Base-by-base conservation (phyloP, 2,797 vertebrate genomes). In the Cuculus canorus region DNA sequence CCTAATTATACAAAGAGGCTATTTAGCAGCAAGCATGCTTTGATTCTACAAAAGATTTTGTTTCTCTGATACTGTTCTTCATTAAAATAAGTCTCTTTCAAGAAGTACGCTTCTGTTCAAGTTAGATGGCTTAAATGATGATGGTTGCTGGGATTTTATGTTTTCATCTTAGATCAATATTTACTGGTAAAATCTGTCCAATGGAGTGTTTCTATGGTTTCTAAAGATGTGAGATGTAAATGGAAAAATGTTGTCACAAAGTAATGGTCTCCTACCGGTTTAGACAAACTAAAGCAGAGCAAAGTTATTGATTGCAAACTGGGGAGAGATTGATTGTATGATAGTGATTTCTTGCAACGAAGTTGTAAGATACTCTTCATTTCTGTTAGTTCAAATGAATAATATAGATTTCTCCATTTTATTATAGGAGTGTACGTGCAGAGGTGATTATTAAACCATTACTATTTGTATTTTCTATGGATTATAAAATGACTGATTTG, bases 321-420 rank as follows among this genome's bases (percentile, higher is more conserved):
- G 66, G 59, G 30, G 45, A 43, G 47, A 65, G 41, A 82, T 75
- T 76, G 71, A 78, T 60, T 85, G 33, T 35, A 30, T 37, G 37
- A 66, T 56, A 45, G 24, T 69, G 33, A 50, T 83, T 50, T 80
- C 69, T 86, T 79, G 52, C 41, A 80, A 64, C 1, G 6, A 66
- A 63, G 8, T 75, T 54, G 27, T 37, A 76, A 86, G 54, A 57
- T 68, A 68, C 39, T 89, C n/a, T 78, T 88, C 2, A 61, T 94
- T 97, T 93, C 66, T 90, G 56, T 50, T 53, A 64, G 53, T 79
- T 52, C 33, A 90, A 92, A 86, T 59, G 53, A 90, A 75, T 83
- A 76, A 37, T 73, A 82, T 17, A 50, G 63, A 84, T 93, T 76
- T 81, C 72, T 60, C 73, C 4, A 18, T 90, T 92, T 88, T 69